These are phyloP conservation scores for Proctacanthus coquilletti DNA, from an alignment of 1,140 invertebrate genomes.

Conservation along the genomic window DNA sequence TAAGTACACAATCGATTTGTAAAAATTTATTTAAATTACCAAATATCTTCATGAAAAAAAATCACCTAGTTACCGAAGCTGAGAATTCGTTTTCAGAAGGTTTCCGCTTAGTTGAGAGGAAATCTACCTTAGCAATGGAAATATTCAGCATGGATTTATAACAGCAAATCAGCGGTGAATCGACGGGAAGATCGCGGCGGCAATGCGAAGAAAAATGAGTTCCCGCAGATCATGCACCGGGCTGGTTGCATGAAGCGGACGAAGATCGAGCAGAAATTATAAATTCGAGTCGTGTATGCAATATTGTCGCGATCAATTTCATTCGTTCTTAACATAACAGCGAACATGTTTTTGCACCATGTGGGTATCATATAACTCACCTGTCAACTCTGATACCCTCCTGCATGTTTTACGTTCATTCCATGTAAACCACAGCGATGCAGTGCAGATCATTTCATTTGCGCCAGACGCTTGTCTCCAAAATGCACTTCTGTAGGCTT, in stretches of 20 bases:
- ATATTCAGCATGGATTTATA: too few species aligned
- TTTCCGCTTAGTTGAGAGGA: too few species aligned
- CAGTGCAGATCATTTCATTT: background rate
- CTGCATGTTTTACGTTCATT: background rate
- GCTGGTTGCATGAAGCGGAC: background rate
- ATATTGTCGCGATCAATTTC: constrained; percentile 1
- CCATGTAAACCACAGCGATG: background rate
- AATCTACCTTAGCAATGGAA: too few species aligned
- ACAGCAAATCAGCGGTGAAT: too few species aligned
- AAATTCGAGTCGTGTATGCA: constrained; percentile 1
- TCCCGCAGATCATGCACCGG: background rate
- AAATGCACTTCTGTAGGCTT: background rate
- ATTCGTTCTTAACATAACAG: background rate
- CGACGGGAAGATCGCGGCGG: too few species aligned
- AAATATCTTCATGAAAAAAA: too few species aligned
- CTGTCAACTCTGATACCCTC: background rate
- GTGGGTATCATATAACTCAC: constrained; percentile 1
- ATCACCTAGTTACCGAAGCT: too few species aligned
- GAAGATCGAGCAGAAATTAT: background rate
- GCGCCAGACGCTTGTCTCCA: too few species aligned
- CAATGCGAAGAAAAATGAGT: background rate
- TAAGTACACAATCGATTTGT: too few species aligned
- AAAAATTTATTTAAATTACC: too few species aligned
- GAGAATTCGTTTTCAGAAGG: too few species aligned
- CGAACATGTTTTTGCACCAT: constrained; percentile 1